phyloP scores from a whole-genome alignment of 2,113 vertebrate species.

The Etheostoma spectabile region DNA sequence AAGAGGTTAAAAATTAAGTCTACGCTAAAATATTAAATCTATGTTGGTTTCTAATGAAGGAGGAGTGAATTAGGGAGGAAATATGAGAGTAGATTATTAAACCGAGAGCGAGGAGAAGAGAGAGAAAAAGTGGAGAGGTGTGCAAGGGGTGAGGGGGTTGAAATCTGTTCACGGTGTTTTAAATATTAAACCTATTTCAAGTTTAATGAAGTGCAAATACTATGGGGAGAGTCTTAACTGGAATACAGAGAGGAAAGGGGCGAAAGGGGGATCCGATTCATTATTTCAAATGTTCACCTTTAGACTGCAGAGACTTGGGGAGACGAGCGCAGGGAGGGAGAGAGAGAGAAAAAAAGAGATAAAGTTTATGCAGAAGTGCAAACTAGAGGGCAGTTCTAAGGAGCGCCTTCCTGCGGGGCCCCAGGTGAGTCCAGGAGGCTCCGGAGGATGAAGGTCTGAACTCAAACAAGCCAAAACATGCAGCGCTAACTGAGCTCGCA shows the following conservation, averaged over 20 bases:
- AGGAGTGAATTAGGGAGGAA: constrained; percentile 84
- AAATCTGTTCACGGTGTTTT: constrained; percentile 86
- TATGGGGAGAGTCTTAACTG: constrained; percentile 85
- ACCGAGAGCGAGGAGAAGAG: constrained; percentile 65
- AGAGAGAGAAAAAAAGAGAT: constrained; percentile 19
- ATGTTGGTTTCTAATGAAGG: constrained; percentile 86
- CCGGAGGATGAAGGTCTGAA: constrained; percentile 36
- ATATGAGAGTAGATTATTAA: constrained; percentile 85
- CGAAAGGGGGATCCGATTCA: constrained; percentile 85
- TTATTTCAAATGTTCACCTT: constrained; percentile 87
- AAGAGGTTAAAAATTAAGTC: constrained; percentile 79
- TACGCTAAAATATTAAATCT: constrained; percentile 84
- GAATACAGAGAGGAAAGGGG: constrained; percentile 83
- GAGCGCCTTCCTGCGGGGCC: constrained; percentile 37
- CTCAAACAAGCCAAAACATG: constrained; percentile 56
- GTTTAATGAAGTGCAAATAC: constrained; percentile 90
- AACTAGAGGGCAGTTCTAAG: constrained; percentile 57
- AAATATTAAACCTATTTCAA: constrained; percentile 89
- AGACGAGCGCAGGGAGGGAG: constrained; percentile 50
- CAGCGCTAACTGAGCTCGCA: constrained; percentile 5
- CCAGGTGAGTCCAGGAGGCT: constrained; percentile 56
- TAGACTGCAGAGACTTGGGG: constrained; percentile 82
- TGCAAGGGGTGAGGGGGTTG: constrained; percentile 75
- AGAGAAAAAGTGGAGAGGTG: constrained; percentile 74
- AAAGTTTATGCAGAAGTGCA: constrained; percentile 67